A percentile compares a stretch with the other conserved stretches of the same genome.
These are phyloP conservation scores for Atta cephalotes DNA, from an alignment of 1,140 invertebrate species.

Conservation along the genomic window DNA sequence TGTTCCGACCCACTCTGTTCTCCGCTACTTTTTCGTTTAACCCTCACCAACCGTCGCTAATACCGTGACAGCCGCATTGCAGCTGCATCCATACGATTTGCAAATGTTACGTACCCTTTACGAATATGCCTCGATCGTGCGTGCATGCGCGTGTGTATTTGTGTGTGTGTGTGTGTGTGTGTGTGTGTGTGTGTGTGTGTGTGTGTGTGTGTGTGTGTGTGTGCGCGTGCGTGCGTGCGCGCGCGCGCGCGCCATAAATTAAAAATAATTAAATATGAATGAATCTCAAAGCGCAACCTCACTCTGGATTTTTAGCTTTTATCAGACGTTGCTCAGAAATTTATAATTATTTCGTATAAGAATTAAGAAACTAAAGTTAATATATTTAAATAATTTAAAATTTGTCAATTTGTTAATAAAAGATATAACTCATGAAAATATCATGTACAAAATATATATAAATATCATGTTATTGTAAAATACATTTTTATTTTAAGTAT, in stretches of 20 bases:
- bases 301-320: not conserved
- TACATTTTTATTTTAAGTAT: not conserved
- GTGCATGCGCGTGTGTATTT: too few species aligned
- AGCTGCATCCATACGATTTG: slow-evolving; percentile 70
- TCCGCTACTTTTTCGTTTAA: slow-evolving; percentile 54
- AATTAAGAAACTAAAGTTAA: not conserved
- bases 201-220: too few species aligned
- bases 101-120: slow-evolving; percentile 62
- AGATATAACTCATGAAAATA: not conserved
- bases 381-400: not conserved
- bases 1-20: slow-evolving; percentile 12
- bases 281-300: slow-evolving; percentile 63
- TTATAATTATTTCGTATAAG: not conserved
- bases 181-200: not conserved
- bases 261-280: slow-evolving; percentile 68
- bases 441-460: not conserved
- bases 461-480: not conserved
- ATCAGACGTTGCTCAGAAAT: not conserved
- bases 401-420: not conserved
- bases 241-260: not conserved
- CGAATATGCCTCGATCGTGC: slow-evolving; percentile 39
- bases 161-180: too few species aligned
- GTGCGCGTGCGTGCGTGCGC: too few species aligned
- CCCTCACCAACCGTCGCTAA: slow-evolving; percentile 6
- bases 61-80: slow-evolving; percentile 70